Evolutionary conservation across 2,888 invertebrate species (phyloP).

Genomic region (Sturmia bella): DNA sequence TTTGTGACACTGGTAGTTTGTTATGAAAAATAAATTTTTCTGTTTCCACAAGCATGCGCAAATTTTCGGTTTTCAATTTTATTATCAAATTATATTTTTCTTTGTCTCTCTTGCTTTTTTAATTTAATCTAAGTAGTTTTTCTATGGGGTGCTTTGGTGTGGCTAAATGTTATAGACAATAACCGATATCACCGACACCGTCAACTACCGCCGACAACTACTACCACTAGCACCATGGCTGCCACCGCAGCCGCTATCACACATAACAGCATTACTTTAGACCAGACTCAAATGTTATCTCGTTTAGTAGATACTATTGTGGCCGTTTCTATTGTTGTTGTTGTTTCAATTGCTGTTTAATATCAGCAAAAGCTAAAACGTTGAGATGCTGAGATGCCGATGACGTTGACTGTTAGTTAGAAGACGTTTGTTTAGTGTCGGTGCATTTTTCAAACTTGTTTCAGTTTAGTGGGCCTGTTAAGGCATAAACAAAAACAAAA

Average conservation of each 20-base stretch:
- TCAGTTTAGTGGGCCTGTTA: constrained; percentile 56
- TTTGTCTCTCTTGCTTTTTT: not conserved
- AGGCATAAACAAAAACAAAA: constrained; percentile 27
- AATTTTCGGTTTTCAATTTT: constrained; percentile 19
- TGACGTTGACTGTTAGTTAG: constrained; percentile 42
- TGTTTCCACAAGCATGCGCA: constrained; percentile 20
- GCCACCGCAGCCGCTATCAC: constrained; percentile 32
- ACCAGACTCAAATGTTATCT: constrained; percentile 57
- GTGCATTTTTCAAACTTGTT: constrained; percentile 69
- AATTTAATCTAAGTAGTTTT: constrained; percentile 25
- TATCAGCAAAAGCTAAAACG: constrained; percentile 44
- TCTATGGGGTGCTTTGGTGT: constrained; percentile 52
- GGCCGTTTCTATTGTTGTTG: constrained; percentile 37
- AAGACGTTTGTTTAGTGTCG: constrained; percentile 59
- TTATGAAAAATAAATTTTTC: constrained; percentile 26
- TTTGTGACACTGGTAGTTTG: not conserved
- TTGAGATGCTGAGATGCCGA: constrained; percentile 38
- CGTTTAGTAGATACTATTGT: constrained; percentile 49
- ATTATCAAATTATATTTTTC: no score
- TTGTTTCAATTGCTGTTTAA: constrained; percentile 46
- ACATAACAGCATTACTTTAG: constrained; percentile 32
- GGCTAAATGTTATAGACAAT: constrained; percentile 61
- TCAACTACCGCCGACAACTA: constrained; percentile 37
- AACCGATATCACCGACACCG: constrained; percentile 54
- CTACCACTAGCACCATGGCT: constrained; percentile 10